Evolutionary conservation across 2,797 vertebrate species (phyloP).

Genomic region (Aplochiton taeniatus): DNA sequence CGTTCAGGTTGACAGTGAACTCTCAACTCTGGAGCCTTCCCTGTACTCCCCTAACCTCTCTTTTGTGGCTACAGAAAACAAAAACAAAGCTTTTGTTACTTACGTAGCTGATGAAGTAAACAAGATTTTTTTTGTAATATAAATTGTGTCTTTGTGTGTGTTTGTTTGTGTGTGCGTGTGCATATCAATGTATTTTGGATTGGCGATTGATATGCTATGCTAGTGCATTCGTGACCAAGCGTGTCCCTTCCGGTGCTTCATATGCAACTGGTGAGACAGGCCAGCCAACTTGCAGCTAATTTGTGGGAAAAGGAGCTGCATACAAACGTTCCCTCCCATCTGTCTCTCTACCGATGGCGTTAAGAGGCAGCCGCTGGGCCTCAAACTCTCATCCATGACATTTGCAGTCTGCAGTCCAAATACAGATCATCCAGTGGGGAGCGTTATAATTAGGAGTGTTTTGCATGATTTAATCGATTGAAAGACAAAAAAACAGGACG

Average conservation of each 20-base stretch:
- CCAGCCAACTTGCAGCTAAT: background rate
- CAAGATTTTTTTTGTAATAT: too few relatives aligned
- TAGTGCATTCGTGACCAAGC: background rate
- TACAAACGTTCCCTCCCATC: conserved; percentile 52
- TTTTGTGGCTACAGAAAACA: background rate
- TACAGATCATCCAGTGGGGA: conserved; percentile 56
- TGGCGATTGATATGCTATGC: too few relatives aligned
- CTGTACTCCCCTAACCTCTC: background rate
- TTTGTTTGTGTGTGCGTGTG: too few relatives aligned
- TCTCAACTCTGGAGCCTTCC: background rate
- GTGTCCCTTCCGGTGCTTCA: background rate
- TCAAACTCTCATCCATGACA: conserved; percentile 62
- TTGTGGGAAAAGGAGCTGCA: conserved; percentile 28
- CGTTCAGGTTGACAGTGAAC: too few relatives aligned
- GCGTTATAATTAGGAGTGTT: conserved; percentile 71
- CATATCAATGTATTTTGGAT: too few relatives aligned
- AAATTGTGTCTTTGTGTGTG: too few relatives aligned
- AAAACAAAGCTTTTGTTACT: conserved; percentile 18
- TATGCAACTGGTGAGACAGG: conserved; percentile 15
- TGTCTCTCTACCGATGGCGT: conserved; percentile 35
- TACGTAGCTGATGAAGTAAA: conserved; percentile 42
- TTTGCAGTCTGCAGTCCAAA: conserved; percentile 62
- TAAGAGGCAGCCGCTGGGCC: conserved; percentile 49
- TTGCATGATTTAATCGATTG: conserved; percentile 76
- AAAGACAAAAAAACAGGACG: conserved; percentile 21